Evolutionary conservation across 2,113 vertebrate genomes (phyloP).

Genomic region (Noturus placidus): DNA sequence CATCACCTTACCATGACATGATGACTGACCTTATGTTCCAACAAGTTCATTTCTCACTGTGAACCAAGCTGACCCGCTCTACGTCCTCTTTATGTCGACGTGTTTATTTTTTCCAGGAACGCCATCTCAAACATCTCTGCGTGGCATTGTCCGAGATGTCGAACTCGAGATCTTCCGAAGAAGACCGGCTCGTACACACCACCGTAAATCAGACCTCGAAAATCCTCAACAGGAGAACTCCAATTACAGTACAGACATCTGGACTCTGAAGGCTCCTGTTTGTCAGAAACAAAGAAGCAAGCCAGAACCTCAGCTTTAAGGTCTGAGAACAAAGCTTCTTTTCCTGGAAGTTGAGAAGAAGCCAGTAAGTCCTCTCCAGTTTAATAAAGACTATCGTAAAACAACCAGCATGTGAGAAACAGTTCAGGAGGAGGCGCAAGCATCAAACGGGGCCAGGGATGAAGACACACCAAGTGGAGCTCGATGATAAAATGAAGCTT

Average conservation of each 20-base stretch:
- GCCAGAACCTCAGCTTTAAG: conserved; percentile 10
- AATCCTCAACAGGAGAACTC: not conserved
- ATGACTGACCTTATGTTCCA: not conserved
- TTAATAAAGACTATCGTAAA: conserved; percentile 10
- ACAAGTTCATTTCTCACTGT: not conserved
- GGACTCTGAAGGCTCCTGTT: not conserved
- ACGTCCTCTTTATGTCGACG: not conserved
- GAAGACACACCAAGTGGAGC: not conserved
- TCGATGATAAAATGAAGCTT: not conserved
- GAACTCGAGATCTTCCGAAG: not conserved
- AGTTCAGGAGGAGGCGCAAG: not conserved
- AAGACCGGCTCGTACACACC: not conserved
- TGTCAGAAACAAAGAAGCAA: not conserved
- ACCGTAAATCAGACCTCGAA: not conserved
- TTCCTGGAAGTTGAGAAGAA: not conserved
- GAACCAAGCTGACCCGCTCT: conserved; percentile 1
- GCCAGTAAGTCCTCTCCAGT: not conserved
- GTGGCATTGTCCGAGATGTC: not conserved
- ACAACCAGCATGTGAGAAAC: not conserved
- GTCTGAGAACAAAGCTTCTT: not conserved
- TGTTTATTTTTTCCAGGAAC: not conserved
- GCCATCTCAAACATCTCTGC: not conserved
- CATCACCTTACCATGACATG: not conserved
- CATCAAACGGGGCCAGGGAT: not conserved
- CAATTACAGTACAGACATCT: not conserved